Evolutionary conservation across 2,113 vertebrate species (phyloP).

Genomic region (Pachypanchax playfairii): DNA sequence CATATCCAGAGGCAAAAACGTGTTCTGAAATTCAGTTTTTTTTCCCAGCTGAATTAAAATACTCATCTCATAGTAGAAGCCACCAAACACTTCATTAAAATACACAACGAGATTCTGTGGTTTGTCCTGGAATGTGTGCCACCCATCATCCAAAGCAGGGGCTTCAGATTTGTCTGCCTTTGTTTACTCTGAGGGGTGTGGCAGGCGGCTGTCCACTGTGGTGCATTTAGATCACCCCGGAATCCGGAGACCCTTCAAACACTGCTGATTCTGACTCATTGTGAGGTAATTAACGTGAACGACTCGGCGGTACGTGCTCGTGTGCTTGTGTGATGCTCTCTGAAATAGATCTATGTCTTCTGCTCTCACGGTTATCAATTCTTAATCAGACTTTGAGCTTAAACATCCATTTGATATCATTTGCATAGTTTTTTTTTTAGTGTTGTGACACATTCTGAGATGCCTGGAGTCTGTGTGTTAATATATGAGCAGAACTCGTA

Average conservation of each 20-base stretch:
- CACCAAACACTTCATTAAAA: background rate
- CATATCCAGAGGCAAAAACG: slow-evolving; percentile 13
- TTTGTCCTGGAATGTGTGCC: background rate
- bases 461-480: slow-evolving; percentile 7
- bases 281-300: slow-evolving; percentile 32
- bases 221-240: slow-evolving; percentile 38
- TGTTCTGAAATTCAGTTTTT: background rate
- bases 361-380: slow-evolving; percentile 62
- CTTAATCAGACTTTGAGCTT: slow-evolving; percentile 39
- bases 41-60: background rate
- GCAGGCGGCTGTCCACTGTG: slow-evolving; percentile 59
- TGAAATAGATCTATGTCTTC: slow-evolving; percentile 15
- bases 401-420: slow-evolving; percentile 9
- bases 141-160: background rate
- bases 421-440: background rate
- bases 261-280: slow-evolving; percentile 40
- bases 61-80: background rate
- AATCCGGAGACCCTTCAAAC: slow-evolving; percentile 18
- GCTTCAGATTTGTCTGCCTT: slow-evolving; percentile 36
- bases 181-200: slow-evolving; percentile 72
- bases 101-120: background rate
- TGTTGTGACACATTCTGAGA: slow-evolving; percentile 35
- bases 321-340: no score
- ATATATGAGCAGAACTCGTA: slow-evolving; percentile 13
- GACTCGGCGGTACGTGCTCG: no score